These are phyloP conservation scores for Aethes cnicana DNA, from an alignment of 2,888 invertebrate genomes.

Conservation along the genomic window DNA sequence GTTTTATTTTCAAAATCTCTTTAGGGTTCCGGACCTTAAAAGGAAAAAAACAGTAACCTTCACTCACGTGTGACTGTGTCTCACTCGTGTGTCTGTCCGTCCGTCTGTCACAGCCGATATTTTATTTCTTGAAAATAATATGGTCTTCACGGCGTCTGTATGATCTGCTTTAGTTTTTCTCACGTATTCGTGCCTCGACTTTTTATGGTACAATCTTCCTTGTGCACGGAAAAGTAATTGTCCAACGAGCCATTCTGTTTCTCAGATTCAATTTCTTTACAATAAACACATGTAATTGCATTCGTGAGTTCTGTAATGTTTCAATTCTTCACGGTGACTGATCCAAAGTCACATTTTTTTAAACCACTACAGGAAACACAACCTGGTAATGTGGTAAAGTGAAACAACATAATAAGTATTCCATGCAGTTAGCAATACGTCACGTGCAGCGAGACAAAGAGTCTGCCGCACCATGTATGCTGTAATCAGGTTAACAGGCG, in stretches of 20 bases:
- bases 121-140: no score
- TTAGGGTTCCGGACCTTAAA: no score
- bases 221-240: slow-evolving; percentile 8
- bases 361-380: neutral
- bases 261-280: slow-evolving; percentile 24
- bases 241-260: slow-evolving; percentile 4
- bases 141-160: no score
- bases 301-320: slow-evolving; percentile 39
- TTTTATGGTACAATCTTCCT: slow-evolving; percentile 12
- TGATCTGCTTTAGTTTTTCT: neutral
- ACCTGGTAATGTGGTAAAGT: neutral
- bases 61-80: no score
- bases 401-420: slow-evolving; percentile 26
- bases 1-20: no score
- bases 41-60: no score
- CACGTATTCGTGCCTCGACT: slow-evolving; percentile 1
- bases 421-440: slow-evolving; percentile 10
- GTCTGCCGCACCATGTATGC: slow-evolving; percentile 37
- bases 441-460: slow-evolving; percentile 35
- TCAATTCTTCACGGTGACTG: slow-evolving; percentile 36
- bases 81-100: no score
- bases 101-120: no score
- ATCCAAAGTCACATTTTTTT: neutral
- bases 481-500: slow-evolving; percentile 49
- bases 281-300: slow-evolving; percentile 35